Base-by-base conservation (phyloP, 2,888 invertebrate species). In the Uropetala carovei region DNA sequence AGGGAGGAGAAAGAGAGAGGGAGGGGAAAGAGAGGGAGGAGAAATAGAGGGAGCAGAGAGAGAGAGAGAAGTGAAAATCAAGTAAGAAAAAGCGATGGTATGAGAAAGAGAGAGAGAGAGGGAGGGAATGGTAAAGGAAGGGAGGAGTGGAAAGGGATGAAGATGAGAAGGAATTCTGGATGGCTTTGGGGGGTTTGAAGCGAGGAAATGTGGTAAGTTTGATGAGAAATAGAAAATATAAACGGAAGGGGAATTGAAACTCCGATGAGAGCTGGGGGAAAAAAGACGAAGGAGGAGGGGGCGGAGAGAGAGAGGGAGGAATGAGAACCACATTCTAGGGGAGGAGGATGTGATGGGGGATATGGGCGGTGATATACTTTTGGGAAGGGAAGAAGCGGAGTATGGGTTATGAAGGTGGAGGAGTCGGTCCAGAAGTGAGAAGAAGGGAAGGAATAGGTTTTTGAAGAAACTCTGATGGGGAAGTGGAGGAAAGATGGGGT, bases 211-310 rank as follows among this genome's bases (percentile, higher is more conserved):
- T 30, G 60, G 16, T 30, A 18, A 64, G 86, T 60, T 86, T 60
- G 86, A 86, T 60, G 59, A 86, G 60, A 58, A 57, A 64, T 64
- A 64, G 64, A 64, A 68, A 85, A 58, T 85, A 43, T 22, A 30
- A n/a, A 59, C 11, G 60, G 60, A 18, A 16, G 60, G 60, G 86
- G 10, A 83, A 56, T 56, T 22, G 14, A 83, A 83, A 83, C 56
- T 83, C n/a, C 56, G 56, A 83, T 18, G 18, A 83, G n/a, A 43
- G 43, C 43, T 5, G 43, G 43, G 43, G 43, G 43, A 43, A 43
- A 43, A 43, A 43, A 3, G 43, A 43, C 43, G 43, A 43, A 5
- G 3, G 43, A 30, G 30, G 14, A 30, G 10, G 14, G 16, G 5
- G 18, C 7, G 5, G 14, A 43, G n/a, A n/a, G 82, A 82, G 14